Conservation (phyloP, 2,888 invertebrate species). For the Acronicta psi region DNA sequence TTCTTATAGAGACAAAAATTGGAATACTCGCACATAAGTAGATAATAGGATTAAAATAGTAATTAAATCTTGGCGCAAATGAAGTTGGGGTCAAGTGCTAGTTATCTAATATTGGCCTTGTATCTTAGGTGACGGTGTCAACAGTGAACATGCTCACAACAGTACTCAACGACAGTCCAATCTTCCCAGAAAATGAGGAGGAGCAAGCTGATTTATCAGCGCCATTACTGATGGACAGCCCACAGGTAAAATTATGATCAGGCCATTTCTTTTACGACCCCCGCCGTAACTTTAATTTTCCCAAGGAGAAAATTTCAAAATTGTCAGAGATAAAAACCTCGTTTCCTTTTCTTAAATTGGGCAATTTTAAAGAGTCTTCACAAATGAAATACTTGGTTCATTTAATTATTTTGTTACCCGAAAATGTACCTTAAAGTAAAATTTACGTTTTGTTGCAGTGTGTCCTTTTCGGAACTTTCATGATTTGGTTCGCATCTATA, state of each 20-base stretch:
- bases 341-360: constrained; percentile 20
- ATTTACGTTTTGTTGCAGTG: constrained; percentile 90
- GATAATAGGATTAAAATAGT: too few relatives aligned
- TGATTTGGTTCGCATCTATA: constrained; percentile 98
- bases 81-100: too few relatives aligned
- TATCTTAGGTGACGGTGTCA: constrained; percentile 92
- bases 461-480: constrained; percentile 96
- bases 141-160: constrained; percentile 97
- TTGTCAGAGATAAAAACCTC: constrained; percentile 35
- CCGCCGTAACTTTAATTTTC: constrained; percentile 17
- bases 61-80: too few relatives aligned
- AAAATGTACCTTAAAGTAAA: constrained; percentile 2
- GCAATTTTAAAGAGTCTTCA: constrained; percentile 6
- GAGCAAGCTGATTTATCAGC: constrained; percentile 91
- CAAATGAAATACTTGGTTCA: constrained; percentile 18
- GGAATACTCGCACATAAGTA: too few relatives aligned
- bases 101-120: background rate
- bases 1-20: too few relatives aligned
- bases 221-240: constrained; percentile 94
- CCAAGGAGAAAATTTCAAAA: constrained; percentile 22
- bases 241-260: constrained; percentile 85
- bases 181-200: constrained; percentile 94
- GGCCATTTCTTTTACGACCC: constrained; percentile 19
- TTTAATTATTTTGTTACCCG: constrained; percentile 18
- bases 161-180: constrained; percentile 95